Base-by-base conservation (phyloP, 2,113 vertebrate genomes). In the Sturnira hondurensis region DNA sequence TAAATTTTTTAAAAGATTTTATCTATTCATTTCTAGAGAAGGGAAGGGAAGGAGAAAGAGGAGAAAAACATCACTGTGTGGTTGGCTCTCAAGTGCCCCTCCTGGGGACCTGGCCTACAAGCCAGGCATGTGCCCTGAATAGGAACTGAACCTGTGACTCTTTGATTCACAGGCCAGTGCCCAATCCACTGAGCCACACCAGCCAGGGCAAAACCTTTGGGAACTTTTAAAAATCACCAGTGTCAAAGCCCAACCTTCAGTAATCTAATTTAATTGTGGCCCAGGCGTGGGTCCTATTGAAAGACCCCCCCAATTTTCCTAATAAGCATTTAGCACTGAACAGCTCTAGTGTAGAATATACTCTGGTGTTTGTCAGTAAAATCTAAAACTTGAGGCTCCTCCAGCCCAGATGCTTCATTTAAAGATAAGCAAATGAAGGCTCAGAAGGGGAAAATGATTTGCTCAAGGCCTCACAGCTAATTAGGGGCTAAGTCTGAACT, bases 391-490 rank as follows among this genome's bases (percentile, higher is more conserved):
- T 85, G 43, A 97, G 26, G 28, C 70, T 58, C 1, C 61, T 86
- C 67, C 65, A 47, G 71, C 77, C 91, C 43, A 78, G 56, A 92
- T 68, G 10, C 33, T 24, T 92, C 54, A 82, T 95, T 93, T 82
- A 82, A 68, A 78, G 67, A 81, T 70, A 89, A 90, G 68, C 61
- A 95, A 90, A 65, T 47, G 43, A 36, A 58, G 45, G 3, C 63
- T 93, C 33, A 52, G 54, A 89, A 85, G 41, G 28, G 28, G 8
- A 43, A 85, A 83, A 22, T 0, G 7, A 52, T 87, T 83, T 94
- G 28, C 54, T 56, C 45, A 74, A 86, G 70, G 77, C n/a, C 77
- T 95, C 76, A 50, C 26, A 91, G 81, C 86, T 97, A 92, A 95
- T 97, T 74, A 92, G 58, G 50, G 52, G 17, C 41, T 93, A 77